Evolutionary conservation across 2,888 invertebrate species (phyloP).

Genomic region (Polyploca ridens): DNA sequence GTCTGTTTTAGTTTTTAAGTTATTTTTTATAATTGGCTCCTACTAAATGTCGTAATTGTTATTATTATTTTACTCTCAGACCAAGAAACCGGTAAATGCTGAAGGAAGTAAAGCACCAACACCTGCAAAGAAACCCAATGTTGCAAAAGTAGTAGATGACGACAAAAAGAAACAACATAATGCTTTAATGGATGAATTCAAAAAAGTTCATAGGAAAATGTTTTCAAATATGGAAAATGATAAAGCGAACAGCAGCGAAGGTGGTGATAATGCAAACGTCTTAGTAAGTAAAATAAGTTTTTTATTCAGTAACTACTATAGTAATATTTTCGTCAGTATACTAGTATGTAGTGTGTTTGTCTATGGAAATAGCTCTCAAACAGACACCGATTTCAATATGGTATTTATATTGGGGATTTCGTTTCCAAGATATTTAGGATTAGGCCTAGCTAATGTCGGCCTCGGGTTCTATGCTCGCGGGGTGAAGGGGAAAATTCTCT

Average conservation of each 20-base stretch:
- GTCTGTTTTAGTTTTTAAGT: too few relatives aligned
- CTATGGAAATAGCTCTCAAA: too few relatives aligned
- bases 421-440: too few relatives aligned
- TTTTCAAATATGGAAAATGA: conserved; percentile 82
- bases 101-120: conserved; percentile 49
- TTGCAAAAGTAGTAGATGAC: conserved; percentile 77
- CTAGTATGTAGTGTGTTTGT: too few relatives aligned
- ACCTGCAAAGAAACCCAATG: conserved; percentile 60
- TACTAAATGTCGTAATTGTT: not conserved
- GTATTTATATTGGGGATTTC: too few relatives aligned
- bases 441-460: too few relatives aligned
- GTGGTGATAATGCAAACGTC: conserved; percentile 37
- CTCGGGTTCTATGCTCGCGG: too few relatives aligned
- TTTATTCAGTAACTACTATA: too few relatives aligned
- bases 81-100: conserved; percentile 59
- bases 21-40: too few relatives aligned
- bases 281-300: conserved; percentile 49
- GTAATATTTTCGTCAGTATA: too few relatives aligned
- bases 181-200: conserved; percentile 95
- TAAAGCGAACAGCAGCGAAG: conserved; percentile 27
- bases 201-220: conserved; percentile 94
- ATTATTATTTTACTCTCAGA: conserved; percentile 45
- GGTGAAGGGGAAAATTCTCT: too few relatives aligned
- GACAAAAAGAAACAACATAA: conserved; percentile 89
- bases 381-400: too few relatives aligned